These are phyloP conservation scores for Cephus nigrinus DNA, from an alignment of 2,888 invertebrate genomes.

Conservation along the genomic window DNA sequence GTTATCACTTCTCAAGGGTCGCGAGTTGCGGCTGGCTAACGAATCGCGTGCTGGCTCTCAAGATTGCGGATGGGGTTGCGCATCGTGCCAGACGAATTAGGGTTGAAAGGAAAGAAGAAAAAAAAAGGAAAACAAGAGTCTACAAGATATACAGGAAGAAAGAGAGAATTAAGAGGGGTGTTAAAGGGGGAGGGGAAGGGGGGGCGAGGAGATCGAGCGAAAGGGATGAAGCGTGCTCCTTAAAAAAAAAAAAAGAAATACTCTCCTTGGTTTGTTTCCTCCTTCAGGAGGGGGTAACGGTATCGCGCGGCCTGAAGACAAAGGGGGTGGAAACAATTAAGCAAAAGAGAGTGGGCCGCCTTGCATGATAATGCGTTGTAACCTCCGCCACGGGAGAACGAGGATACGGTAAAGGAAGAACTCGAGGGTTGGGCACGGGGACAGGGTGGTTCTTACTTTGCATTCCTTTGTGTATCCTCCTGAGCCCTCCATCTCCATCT, in stretches of 20 bases:
- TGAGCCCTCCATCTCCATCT: constrained; percentile 46
- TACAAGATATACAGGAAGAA: constrained; percentile 11
- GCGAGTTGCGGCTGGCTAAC: neutral
- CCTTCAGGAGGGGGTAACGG: neutral
- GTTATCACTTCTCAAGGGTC: neutral
- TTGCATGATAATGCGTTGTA: constrained; percentile 62
- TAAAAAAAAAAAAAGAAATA: neutral
- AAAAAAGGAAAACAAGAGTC: neutral
- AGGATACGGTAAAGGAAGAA: constrained; percentile 52
- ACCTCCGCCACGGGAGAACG: constrained; percentile 47
- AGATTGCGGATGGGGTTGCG: constrained; percentile 29
- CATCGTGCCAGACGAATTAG: constrained; percentile 21
- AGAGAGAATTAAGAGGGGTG: constrained; percentile 12
- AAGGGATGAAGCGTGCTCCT: constrained; percentile 19
- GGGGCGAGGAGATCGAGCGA: constrained; percentile 17
- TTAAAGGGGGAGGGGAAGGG: neutral
- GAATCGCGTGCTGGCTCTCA: neutral
- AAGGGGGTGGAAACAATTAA: constrained; percentile 52
- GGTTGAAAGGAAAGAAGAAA: neutral
- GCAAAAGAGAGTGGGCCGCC: constrained; percentile 45
- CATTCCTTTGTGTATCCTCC: constrained; percentile 64
- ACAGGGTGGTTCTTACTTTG: constrained; percentile 61
- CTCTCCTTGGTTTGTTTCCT: neutral
- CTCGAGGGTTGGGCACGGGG: constrained; percentile 26
- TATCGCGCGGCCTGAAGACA: neutral